Evolutionary conservation across 2,797 vertebrate species (phyloP).

Genomic region (Sarcophilus harrisii): DNA sequence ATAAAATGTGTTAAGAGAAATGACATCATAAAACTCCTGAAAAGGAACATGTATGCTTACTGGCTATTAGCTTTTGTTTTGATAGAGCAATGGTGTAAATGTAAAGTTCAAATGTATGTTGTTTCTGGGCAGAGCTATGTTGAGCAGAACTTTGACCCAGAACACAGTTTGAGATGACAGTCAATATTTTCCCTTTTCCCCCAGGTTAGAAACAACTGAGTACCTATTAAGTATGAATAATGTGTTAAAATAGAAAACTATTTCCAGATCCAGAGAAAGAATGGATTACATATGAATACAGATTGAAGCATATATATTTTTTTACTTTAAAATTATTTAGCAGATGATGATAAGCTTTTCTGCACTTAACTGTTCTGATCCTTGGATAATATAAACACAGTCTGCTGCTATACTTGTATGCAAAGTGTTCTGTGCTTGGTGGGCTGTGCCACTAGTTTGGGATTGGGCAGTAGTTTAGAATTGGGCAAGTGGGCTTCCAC

Average conservation of each 20-base stretch:
- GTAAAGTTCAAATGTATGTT: slow-evolving; percentile 1
- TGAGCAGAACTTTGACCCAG: background rate
- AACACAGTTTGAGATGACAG: background rate
- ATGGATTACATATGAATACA: no score
- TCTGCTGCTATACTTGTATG: background rate
- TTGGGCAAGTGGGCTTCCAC: no score
- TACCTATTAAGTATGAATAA: background rate
- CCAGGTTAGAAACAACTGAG: background rate
- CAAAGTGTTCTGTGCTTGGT: background rate
- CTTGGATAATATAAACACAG: background rate
- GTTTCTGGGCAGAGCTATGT: background rate
- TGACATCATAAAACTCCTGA: background rate
- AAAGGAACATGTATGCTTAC: no score
- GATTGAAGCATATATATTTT: no score
- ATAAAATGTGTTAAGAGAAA: background rate
- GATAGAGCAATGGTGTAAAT: slow-evolving; percentile 21
- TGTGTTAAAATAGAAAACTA: background rate
- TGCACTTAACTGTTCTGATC: background rate
- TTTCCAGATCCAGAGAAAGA: no score
- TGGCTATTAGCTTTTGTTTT: no score
- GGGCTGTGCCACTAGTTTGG: background rate
- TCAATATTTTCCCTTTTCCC: background rate
- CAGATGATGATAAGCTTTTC: background rate
- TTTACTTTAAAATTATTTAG: background rate
- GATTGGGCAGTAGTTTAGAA: no score